Conservation (phyloP, 2,797 vertebrate species). For the Mastacembelus armatus region DNA sequence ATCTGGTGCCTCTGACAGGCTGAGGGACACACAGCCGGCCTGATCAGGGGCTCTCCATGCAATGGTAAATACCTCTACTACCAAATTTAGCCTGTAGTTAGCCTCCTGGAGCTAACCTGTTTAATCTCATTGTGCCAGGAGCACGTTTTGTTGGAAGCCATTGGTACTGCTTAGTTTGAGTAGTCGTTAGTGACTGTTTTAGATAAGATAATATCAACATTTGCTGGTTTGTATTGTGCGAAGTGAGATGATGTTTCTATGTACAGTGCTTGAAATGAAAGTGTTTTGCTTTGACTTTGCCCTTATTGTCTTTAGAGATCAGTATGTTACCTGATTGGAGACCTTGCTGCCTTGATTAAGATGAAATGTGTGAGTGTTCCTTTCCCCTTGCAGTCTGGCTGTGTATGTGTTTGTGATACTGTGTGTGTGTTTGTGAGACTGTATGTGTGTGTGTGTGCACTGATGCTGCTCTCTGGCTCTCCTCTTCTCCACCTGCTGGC, state of each 20-base stretch:
- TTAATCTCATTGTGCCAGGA: neutral
- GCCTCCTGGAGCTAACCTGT: conserved; percentile 19
- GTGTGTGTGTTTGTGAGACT: conserved; percentile 27
- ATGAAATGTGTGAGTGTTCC: conserved; percentile 26
- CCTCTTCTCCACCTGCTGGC: conserved; percentile 61
- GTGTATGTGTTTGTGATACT: conserved; percentile 36
- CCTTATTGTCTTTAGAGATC: conserved; percentile 5
- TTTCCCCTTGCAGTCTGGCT: conserved; percentile 52
- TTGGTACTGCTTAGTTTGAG: neutral
- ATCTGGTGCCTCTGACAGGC: conserved; percentile 60
- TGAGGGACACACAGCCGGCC: conserved; percentile 62
- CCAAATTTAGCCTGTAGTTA: conserved; percentile 20
- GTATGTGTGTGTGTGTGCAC: conserved; percentile 33
- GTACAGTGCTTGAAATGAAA: neutral
- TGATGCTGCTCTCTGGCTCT: conserved; percentile 41
- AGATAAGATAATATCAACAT: neutral
- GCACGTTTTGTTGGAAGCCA: conserved; percentile 21
- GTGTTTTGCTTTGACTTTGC: conserved; percentile 11
- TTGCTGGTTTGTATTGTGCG: conserved; percentile 1
- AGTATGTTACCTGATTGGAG: conserved; percentile 36
- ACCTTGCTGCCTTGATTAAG: conserved; percentile 39
- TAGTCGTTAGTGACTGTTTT: neutral
- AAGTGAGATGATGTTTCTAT: neutral
- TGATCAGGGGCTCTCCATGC: conserved; percentile 70
- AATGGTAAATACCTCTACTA: conserved; percentile 78